Conservation (phyloP, 2,113 vertebrate species). For the Syngnathus scovelli region DNA sequence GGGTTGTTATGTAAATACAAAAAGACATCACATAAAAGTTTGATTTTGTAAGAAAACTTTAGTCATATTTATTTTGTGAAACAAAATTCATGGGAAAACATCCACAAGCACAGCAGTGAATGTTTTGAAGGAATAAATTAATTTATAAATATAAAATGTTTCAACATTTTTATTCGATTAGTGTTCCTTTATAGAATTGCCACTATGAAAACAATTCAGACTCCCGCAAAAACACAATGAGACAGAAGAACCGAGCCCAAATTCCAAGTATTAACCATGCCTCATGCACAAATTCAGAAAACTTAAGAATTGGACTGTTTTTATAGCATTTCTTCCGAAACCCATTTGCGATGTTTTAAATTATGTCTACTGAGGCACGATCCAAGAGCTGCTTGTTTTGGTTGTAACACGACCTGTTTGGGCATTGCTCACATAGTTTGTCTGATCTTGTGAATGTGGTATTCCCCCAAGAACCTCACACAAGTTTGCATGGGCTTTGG, state of each 20-base stretch:
- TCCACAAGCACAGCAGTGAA: neutral
- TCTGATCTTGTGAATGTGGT: slow-evolving; percentile 65
- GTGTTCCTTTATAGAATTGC: slow-evolving; percentile 50
- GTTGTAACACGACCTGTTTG: slow-evolving; percentile 71
- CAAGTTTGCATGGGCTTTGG: slow-evolving; percentile 49
- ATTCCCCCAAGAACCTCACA: slow-evolving; percentile 67
- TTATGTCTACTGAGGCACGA: slow-evolving; percentile 47
- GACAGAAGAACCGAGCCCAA: slow-evolving; percentile 29
- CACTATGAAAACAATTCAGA: slow-evolving; percentile 54
- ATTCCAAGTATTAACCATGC: slow-evolving; percentile 35
- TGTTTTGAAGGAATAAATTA: slow-evolving; percentile 20
- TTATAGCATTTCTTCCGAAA: slow-evolving; percentile 35
- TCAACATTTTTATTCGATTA: slow-evolving; percentile 34
- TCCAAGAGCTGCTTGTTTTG: slow-evolving; percentile 63
- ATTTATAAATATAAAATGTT: slow-evolving; percentile 51
- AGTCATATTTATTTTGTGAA: neutral
- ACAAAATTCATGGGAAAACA: neutral
- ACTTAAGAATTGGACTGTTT: slow-evolving; percentile 45
- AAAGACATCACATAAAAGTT: neutral
- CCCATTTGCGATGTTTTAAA: slow-evolving; percentile 25
- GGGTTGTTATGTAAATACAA: too few species aligned
- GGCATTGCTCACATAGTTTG: slow-evolving; percentile 72
- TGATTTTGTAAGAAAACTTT: neutral
- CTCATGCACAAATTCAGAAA: slow-evolving; percentile 34
- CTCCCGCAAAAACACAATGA: slow-evolving; percentile 54